phyloP scores from a whole-genome alignment of 2,888 invertebrate genomes.

The Cepaea hortensis region DNA sequence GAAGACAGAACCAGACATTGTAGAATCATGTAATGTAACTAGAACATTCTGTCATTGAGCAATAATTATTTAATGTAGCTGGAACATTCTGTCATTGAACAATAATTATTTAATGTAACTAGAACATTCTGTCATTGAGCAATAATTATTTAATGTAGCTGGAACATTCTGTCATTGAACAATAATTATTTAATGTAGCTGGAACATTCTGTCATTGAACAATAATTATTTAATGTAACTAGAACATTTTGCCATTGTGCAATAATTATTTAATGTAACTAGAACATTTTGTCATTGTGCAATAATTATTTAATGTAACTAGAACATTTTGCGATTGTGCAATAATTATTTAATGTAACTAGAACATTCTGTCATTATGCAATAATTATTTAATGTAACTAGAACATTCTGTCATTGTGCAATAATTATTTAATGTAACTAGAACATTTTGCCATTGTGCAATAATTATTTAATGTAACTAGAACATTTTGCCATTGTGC shows the following conservation, averaged over 20 bases:
- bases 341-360: not conserved
- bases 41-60: not conserved
- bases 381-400: not conserved
- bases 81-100: not conserved
- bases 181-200: not conserved
- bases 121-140: not conserved
- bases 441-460: not conserved
- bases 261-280: not conserved
- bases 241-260: not conserved
- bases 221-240: not conserved
- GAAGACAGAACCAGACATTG: slow-evolving; percentile 46
- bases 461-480: not conserved
- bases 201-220: not conserved
- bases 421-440: not conserved
- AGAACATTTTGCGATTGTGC: not conserved
- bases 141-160: not conserved
- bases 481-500: not conserved
- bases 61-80: not conserved
- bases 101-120: not conserved
- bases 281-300: not conserved
- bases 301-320: not conserved
- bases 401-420: not conserved
- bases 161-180: not conserved
- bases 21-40: not conserved
- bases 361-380: not conserved